These are phyloP conservation scores for Meloe dianella DNA, from an alignment of 2,888 invertebrate species.

Conservation along the genomic window DNA sequence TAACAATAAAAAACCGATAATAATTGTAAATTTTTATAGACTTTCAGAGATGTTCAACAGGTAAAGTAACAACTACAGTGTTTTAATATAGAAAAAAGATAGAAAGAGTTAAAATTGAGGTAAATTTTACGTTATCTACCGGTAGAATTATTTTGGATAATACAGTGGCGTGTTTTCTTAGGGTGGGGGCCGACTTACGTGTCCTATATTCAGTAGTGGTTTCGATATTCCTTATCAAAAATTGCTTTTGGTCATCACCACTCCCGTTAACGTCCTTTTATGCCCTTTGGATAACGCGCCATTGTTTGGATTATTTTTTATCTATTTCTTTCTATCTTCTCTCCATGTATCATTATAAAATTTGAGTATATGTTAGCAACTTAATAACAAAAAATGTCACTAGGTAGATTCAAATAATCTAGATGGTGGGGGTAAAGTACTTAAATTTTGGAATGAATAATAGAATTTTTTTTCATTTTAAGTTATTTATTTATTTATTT, in stretches of 20 bases:
- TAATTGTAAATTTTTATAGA: constrained; percentile 38
- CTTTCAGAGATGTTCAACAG: constrained; percentile 48
- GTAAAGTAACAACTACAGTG: too few species aligned
- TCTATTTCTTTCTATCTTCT: constrained; percentile 10
- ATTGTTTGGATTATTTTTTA: not conserved
- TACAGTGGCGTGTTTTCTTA: too few species aligned
- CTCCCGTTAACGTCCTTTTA: too few species aligned
- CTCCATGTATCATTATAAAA: not conserved
- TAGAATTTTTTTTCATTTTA: not conserved
- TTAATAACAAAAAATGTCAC: too few species aligned
- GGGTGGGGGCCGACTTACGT: too few species aligned
- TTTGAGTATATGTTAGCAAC: not conserved
- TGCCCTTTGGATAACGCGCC: too few species aligned
- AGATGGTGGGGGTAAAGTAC: too few species aligned
- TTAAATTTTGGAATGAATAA: not conserved
- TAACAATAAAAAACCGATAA: not conserved
- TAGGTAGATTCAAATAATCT: too few species aligned
- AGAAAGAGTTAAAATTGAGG: constrained; percentile 19
- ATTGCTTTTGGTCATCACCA: too few species aligned
- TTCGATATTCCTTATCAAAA: too few species aligned
- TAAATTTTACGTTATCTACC: not conserved
- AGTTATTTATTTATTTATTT: too few species aligned
- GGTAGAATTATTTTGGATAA: constrained; percentile 6
- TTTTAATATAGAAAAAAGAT: constrained; percentile 30
- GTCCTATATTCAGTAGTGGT: too few species aligned